phyloP scores from a whole-genome alignment of 1,140 invertebrate species.

The Oreohelix idahoensis region DNA sequence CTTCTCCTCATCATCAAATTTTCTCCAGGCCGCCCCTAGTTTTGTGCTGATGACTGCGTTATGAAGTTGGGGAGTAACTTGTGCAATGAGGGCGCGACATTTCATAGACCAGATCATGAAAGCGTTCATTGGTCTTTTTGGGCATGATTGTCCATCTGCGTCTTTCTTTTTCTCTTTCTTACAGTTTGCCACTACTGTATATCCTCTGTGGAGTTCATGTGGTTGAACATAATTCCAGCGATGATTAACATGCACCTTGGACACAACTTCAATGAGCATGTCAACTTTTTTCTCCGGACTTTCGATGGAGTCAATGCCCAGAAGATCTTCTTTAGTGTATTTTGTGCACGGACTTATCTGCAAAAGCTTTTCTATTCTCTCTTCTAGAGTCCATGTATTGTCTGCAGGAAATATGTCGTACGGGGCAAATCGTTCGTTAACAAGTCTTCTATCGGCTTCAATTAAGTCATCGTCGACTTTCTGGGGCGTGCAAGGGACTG shows the following conservation, averaged over 20 bases:
- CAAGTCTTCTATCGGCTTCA: constrained; percentile 6
- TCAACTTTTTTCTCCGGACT: constrained; percentile 32
- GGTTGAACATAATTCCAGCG: constrained; percentile 38
- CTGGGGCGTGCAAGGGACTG: not conserved
- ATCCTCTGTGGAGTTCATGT: constrained; percentile 25
- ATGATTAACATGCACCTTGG: constrained; percentile 2
- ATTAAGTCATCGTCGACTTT: constrained; percentile 22
- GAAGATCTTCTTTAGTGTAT: constrained; percentile 26
- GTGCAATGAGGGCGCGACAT: constrained; percentile 35
- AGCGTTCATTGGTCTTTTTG: constrained; percentile 39
- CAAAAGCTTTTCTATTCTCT: constrained; percentile 20
- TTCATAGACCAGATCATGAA: constrained; percentile 41
- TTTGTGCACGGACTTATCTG: constrained; percentile 27
- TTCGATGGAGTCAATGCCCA: constrained; percentile 25
- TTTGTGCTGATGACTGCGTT: constrained; percentile 36
- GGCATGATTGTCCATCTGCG: constrained; percentile 18
- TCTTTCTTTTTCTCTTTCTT: constrained; percentile 44
- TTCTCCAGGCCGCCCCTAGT: constrained; percentile 26
- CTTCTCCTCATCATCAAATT: constrained; percentile 25
- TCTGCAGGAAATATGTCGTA: constrained; percentile 31
- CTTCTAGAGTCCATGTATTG: constrained; percentile 25
- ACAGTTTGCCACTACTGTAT: constrained; percentile 28
- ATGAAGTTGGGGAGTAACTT: constrained; percentile 32
- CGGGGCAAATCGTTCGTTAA: constrained; percentile 20
- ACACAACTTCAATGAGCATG: constrained; percentile 35